Evolutionary conservation across 2,888 invertebrate species (phyloP), one percentile per base, ranked within the genome.

Genomic region (Nomada fucata): DNA sequence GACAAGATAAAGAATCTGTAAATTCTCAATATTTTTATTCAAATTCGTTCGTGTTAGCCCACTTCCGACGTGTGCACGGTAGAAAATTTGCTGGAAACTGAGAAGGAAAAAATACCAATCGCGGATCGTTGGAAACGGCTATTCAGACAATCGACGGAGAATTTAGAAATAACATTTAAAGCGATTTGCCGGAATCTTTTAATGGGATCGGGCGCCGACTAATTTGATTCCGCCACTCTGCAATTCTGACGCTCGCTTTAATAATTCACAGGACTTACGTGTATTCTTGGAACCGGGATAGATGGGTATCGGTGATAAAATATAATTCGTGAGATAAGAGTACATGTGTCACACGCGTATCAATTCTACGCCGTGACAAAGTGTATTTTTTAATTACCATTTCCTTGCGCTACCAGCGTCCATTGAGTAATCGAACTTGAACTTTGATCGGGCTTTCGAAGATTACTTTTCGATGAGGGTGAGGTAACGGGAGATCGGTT

Each of bases 181-280:
- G 11, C 52, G 26, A 71, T 70, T 69, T 60, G 61, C 11, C 29
- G 15, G 53, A 60, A 61, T 67, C 71, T 72, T 76, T 82, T 82
- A 82, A 71, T 64, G 76, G 76, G 80, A 70, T 76, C 72, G 76
- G 82, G 73, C 80, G 72, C 73, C 72, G 86, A 78, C 86, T 85
- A 87, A 87, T 85, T 84, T 83, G 77, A 87, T 85, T 79, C 71
- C 57, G 50, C 20, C 76, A 52, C 75, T 87, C 53, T 79, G 76
- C 73, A 79, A 87, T 87, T 87, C 87, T 87, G 87, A 87, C 88
- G 87, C 83, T 68, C 69, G 77, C 50, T 44, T 87, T 57, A 87
- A 87, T 87, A 82, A 87, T 87, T 87, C 68, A 87, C 29, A 36
- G 61, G n/a, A 57, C 50, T 59, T 59, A 60, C 57, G 60, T 23